These are phyloP conservation scores for Platerodrilus igneus DNA, from an alignment of 2,888 invertebrate genomes.

Conservation along the genomic window DNA sequence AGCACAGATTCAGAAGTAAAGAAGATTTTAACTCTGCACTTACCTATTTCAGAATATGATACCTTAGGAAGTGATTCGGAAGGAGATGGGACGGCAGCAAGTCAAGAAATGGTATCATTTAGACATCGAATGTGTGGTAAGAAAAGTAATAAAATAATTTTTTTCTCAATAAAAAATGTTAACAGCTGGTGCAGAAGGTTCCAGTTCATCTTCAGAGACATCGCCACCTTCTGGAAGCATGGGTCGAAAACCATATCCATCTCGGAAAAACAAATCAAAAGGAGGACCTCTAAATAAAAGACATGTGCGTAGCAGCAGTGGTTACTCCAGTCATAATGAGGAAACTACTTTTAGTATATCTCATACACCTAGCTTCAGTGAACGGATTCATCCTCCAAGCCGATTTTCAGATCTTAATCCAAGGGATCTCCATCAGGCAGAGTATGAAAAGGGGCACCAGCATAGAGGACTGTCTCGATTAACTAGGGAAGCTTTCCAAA, in stretches of 20 bases:
- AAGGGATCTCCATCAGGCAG: constrained; percentile 47
- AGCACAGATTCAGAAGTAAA: constrained; percentile 92
- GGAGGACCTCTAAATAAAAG: constrained; percentile 58
- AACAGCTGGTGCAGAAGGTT: constrained; percentile 66
- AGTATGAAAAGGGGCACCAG: constrained; percentile 47
- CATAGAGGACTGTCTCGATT: constrained; percentile 45
- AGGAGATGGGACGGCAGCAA: constrained; percentile 63
- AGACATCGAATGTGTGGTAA: constrained; percentile 51
- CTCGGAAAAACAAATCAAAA: constrained; percentile 63
- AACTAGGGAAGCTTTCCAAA: constrained; percentile 70
- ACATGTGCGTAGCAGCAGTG: constrained; percentile 73
- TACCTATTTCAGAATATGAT: constrained; percentile 92
- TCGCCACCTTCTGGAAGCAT: constrained; percentile 57
- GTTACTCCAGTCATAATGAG: constrained; percentile 79
- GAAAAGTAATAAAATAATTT: background rate
- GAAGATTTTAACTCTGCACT: constrained; percentile 88
- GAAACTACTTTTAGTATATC: constrained; percentile 82
- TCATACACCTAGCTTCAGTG: constrained; percentile 75
- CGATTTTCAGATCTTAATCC: constrained; percentile 72
- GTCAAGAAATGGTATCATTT: constrained; percentile 55
- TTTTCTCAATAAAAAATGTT: constrained; percentile 6
- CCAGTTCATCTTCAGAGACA: constrained; percentile 74
- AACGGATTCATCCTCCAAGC: constrained; percentile 79
- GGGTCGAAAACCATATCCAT: constrained; percentile 60
- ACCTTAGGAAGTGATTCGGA: constrained; percentile 78